Evolutionary conservation across 1,140 invertebrate genomes (phyloP), one percentile per base, ranked within the genome.

Genomic region (Ceratosolen solmsi): DNA sequence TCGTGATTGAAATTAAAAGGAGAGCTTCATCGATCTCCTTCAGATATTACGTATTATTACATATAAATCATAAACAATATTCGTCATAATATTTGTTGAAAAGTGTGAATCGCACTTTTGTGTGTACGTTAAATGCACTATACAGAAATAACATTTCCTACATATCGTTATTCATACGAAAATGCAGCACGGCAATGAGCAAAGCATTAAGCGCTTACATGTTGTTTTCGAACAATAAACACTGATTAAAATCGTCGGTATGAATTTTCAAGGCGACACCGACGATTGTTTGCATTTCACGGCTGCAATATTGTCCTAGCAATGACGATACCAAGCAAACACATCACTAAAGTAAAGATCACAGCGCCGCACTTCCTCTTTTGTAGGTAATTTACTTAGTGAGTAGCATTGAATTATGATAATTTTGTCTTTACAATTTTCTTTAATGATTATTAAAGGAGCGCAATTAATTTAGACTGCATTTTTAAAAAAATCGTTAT

Each of bases 251-350:
- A 79, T 36, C 49, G 77, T 38, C 51, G 33, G 71, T 38, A 75
- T 80, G 58, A 80, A 80, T 63, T 80, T 65, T 74, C 58, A 80
- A 80, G 72, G 79, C 51, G 51, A 79, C 68, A 22, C n/a, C 54
- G 49, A 9, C 49, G 49, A 49, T 73, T 74, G 71, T 80, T 80
- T 80, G 79, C 79, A 80, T 74, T 80, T 74, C 70, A 27, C 71
- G 27, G 38, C 30, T 74, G 71, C 51, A 73, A 60, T 58, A 79
- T 71, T 73, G 70, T 72, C 70, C 51, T 27, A 63, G 74, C 9
- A 15, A 7, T 33, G 60, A 38, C 58, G 46, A 72, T 30, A 9
- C 41, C 70, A 51, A 72, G 38, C 15, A 72, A 72, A 72, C 25
- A 51, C 41, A 72, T 2, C n/a, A 58, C 58, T 36, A 58, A 58